Percentiles rank a stretch among this genome's conserved stretches.
phyloP scores from a whole-genome alignment of 2,888 invertebrate genomes.

The Apoda limacodes region DNA sequence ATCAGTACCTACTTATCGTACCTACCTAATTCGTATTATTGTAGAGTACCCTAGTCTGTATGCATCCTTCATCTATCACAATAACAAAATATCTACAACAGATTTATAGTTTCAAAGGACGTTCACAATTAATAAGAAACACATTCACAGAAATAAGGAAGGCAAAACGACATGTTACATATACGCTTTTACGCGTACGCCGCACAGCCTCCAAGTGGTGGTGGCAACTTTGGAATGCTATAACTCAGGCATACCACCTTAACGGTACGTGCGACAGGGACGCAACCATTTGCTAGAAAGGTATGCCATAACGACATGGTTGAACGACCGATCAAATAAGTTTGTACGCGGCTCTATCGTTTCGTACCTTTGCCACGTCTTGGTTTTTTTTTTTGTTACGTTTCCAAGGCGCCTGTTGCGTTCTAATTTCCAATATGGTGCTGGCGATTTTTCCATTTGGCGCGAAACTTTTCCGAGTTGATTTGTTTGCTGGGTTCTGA shows the following conservation, averaged over 20 bases:
- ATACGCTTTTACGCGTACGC: slow-evolving; percentile 32
- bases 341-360: slow-evolving; percentile 58
- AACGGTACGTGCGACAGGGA: slow-evolving; percentile 59
- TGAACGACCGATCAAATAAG: slow-evolving; percentile 70
- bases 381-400: slow-evolving; percentile 59
- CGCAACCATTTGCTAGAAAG: slow-evolving; percentile 31
- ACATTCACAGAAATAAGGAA: slow-evolving; percentile 36
- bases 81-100: too few relatives aligned
- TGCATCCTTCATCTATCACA: too few relatives aligned
- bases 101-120: too few relatives aligned
- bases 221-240: slow-evolving; percentile 65
- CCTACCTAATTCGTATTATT: too few relatives aligned
- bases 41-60: too few relatives aligned
- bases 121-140: slow-evolving; percentile 42
- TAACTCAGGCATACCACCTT: slow-evolving; percentile 64
- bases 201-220: slow-evolving; percentile 56
- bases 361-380: too few relatives aligned
- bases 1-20: too few relatives aligned
- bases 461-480: slow-evolving; percentile 24
- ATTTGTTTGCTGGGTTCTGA: too few relatives aligned
- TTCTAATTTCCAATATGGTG: slow-evolving; percentile 42
- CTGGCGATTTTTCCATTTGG: slow-evolving; percentile 33
- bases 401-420: slow-evolving; percentile 35
- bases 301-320: slow-evolving; percentile 49
- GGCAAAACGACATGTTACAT: slow-evolving; percentile 48